Percentiles rank a stretch among this genome's conserved stretches.
Conservation (phyloP, 1,140 invertebrate species). For the Drosophila gunungcola region DNA sequence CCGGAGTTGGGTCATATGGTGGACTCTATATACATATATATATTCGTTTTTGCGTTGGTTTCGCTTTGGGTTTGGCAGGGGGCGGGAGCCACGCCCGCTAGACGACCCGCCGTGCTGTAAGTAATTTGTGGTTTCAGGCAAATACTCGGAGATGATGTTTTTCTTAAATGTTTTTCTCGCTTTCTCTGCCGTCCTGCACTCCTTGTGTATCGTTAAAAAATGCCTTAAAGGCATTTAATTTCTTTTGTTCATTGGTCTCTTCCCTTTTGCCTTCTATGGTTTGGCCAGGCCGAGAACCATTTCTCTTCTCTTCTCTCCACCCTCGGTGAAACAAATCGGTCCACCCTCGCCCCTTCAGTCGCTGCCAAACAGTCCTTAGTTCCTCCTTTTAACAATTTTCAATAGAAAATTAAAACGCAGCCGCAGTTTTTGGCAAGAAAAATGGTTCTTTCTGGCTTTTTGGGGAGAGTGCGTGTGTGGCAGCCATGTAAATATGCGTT, state of each 20-base stretch:
- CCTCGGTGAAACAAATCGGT: constrained; percentile 66
- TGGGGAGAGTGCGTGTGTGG: constrained; percentile 29
- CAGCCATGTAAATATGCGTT: constrained; percentile 66
- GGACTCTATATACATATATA: constrained; percentile 7
- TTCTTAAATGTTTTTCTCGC: constrained; percentile 82
- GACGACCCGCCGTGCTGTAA: constrained; percentile 77
- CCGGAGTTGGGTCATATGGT: constrained; percentile 47
- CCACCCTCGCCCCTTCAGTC: constrained; percentile 16
- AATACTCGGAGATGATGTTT: constrained; percentile 80
- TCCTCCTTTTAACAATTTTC: constrained; percentile 77
- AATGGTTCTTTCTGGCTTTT: constrained; percentile 58
- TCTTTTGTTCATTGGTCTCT: constrained; percentile 78
- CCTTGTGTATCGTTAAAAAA: constrained; percentile 79
- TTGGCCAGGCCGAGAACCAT: constrained; percentile 20
- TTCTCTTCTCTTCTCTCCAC: constrained; percentile 24
- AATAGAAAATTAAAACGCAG: constrained; percentile 83
- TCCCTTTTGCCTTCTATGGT: constrained; percentile 63
- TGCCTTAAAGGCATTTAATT: constrained; percentile 83
- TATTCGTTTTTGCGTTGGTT: constrained; percentile 34
- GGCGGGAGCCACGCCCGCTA: constrained; percentile 56
- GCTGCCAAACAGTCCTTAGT: constrained; percentile 26
- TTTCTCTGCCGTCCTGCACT: constrained; percentile 29
- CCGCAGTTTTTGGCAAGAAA: constrained; percentile 69
- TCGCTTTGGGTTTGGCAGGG: constrained; percentile 6
- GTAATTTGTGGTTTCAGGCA: constrained; percentile 83